phyloP scores from a whole-genome alignment of 2,797 vertebrate species.

The Cichlasoma orientale region DNA sequence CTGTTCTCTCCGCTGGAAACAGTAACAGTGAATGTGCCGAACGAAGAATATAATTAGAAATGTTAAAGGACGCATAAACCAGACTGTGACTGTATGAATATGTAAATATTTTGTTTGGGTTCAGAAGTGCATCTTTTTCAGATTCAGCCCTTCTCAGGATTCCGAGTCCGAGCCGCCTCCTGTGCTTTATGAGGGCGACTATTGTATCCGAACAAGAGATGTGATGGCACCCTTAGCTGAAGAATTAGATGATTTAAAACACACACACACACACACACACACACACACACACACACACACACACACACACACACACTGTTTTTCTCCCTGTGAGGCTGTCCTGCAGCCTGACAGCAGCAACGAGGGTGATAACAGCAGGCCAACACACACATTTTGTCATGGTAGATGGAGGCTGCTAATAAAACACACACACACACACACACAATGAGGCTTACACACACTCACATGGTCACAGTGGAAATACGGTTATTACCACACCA shows the following conservation, averaged over 20 bases:
- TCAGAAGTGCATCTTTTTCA: not conserved
- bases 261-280: constrained; percentile 12
- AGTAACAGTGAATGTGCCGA: not conserved
- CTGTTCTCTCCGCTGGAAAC: not conserved
- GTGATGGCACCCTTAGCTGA: constrained; percentile 55
- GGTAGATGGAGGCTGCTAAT: constrained; percentile 63
- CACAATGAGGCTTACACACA: constrained; percentile 38
- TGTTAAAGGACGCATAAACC: not conserved
- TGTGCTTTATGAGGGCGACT: not conserved
- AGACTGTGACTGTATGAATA: not conserved
- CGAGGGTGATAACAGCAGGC: constrained; percentile 72
- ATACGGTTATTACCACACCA: constrained; percentile 72
- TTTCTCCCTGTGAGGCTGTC: constrained; percentile 59
- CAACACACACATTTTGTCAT: constrained; percentile 68
- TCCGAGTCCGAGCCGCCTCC: not conserved
- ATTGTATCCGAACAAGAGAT: constrained; percentile 39
- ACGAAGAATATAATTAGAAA: not conserved
- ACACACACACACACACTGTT: constrained; percentile 15
- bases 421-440: constrained; percentile 46
- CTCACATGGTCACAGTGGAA: constrained; percentile 59
- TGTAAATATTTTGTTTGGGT: not conserved
- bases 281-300: constrained; percentile 18
- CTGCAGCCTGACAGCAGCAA: constrained; percentile 75
- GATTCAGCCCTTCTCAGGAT: not conserved
- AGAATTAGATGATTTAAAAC: constrained; percentile 44